A percentile compares a stretch with the other conserved stretches of the same genome.
Evolutionary conservation across 2,797 vertebrate species (phyloP).

Genomic region (Anomalospiza imberbis): DNA sequence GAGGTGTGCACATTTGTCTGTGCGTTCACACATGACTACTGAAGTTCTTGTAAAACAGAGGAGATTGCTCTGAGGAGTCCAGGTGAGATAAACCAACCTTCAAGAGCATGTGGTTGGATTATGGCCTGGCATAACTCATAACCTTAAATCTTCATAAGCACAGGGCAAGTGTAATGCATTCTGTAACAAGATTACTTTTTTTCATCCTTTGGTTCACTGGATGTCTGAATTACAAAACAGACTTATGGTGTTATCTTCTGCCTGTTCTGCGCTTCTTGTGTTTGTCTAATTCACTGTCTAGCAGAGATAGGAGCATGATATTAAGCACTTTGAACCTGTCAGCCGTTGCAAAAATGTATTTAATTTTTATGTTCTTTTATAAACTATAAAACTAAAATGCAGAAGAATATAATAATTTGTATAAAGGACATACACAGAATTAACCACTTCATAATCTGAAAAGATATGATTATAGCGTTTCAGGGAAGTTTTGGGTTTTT

Average conservation of each 20-base stretch:
- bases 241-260: background rate
- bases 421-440: background rate
- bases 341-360: background rate
- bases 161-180: background rate
- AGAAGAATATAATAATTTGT: background rate
- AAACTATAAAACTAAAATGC: background rate
- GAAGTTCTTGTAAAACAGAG: rapidly evolving
- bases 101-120: background rate
- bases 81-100: background rate
- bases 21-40: rapidly evolving
- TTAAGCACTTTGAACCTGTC: background rate
- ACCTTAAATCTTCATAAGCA: background rate
- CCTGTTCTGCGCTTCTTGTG: background rate
- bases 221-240: background rate
- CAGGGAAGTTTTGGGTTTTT: rapidly evolving
- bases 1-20: rapidly evolving
- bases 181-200: background rate
- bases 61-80: background rate
- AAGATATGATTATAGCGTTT: background rate
- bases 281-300: background rate
- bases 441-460: background rate
- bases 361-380: background rate
- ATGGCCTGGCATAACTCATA: background rate
- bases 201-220: background rate
- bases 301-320: background rate